phyloP scores from a whole-genome alignment of 2,797 vertebrate species.

The Discoglossus pictus region DNA sequence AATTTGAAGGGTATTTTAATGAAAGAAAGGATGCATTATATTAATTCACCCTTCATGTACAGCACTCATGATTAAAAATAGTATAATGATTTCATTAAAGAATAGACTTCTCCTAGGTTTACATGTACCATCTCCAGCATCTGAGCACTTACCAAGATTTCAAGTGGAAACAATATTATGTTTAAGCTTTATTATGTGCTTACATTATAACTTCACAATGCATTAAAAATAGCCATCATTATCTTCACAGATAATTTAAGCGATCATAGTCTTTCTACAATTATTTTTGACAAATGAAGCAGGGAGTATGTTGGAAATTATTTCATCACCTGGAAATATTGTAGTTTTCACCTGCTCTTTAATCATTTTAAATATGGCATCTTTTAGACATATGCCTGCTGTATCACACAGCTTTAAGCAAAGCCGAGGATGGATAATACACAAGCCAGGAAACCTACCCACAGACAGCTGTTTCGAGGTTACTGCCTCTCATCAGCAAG shows the following conservation, averaged over 20 bases:
- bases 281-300: slow-evolving; percentile 37
- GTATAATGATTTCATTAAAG: background rate
- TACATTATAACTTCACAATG: background rate
- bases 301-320: background rate
- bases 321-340: background rate
- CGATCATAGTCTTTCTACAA: slow-evolving; percentile 5
- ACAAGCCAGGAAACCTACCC: too few species aligned
- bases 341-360: too few species aligned
- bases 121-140: background rate
- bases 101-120: background rate
- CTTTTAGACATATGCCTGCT: too few species aligned
- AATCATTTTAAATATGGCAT: too few species aligned
- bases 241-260: slow-evolving; percentile 8
- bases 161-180: slow-evolving; percentile 17
- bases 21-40: background rate
- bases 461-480: too few species aligned
- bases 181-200: background rate
- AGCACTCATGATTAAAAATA: background rate
- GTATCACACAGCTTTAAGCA: too few species aligned
- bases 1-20: background rate
- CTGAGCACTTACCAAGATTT: background rate
- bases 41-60: background rate
- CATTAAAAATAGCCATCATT: slow-evolving; percentile 11
- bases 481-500: too few species aligned
- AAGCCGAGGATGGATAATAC: too few species aligned